Evolutionary conservation across 30 jellyfish, hydroid and myxozoan species (phyloP).

Genomic region (Aurelia coerulea): DNA sequence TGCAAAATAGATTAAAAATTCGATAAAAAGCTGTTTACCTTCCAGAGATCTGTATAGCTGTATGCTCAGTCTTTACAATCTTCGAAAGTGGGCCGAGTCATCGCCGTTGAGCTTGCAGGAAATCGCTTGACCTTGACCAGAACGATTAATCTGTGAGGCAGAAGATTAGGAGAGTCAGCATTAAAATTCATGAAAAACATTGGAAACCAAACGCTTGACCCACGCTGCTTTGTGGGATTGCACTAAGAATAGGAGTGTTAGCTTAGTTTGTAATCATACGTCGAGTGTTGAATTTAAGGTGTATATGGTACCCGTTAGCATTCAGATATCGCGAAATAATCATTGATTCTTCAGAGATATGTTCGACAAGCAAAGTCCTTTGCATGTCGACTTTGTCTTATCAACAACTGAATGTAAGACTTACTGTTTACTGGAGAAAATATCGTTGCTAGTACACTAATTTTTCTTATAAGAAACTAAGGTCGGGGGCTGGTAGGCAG

Average conservation of each 20-base stretch:
- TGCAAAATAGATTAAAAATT: not conserved
- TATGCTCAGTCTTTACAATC: too few relatives aligned
- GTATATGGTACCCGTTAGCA: conserved; percentile 26
- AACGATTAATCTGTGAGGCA: not conserved
- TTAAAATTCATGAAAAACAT: conserved; percentile 14
- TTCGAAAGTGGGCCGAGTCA: too few relatives aligned
- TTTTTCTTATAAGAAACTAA: too few relatives aligned
- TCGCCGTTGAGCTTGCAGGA: not conserved
- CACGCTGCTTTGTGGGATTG: conserved; percentile 58
- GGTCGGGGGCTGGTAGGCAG: too few relatives aligned
- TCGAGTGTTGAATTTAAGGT: not conserved
- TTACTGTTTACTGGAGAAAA: too few relatives aligned
- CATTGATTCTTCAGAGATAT: too few relatives aligned
- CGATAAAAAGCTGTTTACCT: not conserved
- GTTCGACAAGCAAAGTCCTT: too few relatives aligned
- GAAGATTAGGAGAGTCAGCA: not conserved
- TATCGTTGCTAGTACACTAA: too few relatives aligned
- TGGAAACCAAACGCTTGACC: conserved; percentile 35
- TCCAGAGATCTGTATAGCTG: too few relatives aligned
- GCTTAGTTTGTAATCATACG: conserved; percentile 5
- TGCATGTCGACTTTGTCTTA: too few relatives aligned
- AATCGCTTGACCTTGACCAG: not conserved
- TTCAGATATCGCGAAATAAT: not conserved
- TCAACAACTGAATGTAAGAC: too few relatives aligned
- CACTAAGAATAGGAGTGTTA: too few relatives aligned